phyloP scores from a whole-genome alignment of 2,113 vertebrate genomes.

The Thamnophis sirtalis region DNA sequence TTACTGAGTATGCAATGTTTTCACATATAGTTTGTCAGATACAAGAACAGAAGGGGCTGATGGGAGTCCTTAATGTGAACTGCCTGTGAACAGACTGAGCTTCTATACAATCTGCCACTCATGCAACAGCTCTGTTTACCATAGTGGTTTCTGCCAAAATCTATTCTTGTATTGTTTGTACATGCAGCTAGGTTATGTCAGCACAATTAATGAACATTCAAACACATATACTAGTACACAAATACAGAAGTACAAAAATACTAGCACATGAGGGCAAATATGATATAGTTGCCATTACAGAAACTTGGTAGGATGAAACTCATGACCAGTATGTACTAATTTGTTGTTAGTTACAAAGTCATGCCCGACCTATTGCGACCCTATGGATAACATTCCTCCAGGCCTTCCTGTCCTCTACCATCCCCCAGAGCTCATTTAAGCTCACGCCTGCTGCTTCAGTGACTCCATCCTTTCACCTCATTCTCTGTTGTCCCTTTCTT shows the following conservation, averaged over 20 bases:
- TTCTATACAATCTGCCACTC: constrained; percentile 39
- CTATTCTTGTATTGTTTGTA: constrained; percentile 47
- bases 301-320: not conserved
- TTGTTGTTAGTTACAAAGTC: no score
- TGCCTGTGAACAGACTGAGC: constrained; percentile 14
- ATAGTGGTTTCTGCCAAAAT: constrained; percentile 28
- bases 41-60: not conserved
- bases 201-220: not conserved
- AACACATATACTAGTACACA: not conserved
- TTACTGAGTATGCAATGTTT: constrained; percentile 1
- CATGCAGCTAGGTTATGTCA: constrained; percentile 24
- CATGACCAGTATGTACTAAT: not conserved
- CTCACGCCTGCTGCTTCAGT: no score
- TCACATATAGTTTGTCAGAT: constrained; percentile 20
- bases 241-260: not conserved
- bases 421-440: no score
- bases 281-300: not conserved
- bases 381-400: no score
- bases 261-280: not conserved
- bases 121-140: constrained; percentile 34
- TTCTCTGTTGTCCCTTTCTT: no score
- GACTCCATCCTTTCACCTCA: no score
- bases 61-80: constrained; percentile 8
- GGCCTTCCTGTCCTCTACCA: no score
- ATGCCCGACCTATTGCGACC: no score